Base-by-base conservation (phyloP, 2,113 vertebrate genomes). In the Tupaia chinensis region DNA sequence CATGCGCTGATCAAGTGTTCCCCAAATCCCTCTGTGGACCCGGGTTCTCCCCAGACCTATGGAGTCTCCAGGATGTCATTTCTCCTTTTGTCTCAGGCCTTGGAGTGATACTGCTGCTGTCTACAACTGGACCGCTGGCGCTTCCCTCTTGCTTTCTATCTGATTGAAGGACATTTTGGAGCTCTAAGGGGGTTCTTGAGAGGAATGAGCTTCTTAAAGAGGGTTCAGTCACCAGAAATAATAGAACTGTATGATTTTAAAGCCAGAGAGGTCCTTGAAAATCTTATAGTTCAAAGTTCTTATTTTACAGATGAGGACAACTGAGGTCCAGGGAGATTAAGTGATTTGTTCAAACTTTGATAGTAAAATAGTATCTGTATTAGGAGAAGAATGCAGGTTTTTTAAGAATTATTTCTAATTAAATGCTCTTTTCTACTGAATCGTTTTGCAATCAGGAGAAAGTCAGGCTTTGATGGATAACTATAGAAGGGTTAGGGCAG, bases 391-490 rank as follows among this genome's bases (percentile, higher is more conserved):
- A 81, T 54, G 4, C 6, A 27, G 9, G 8, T 87, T 87, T 89
- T 65, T 73, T 70, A 14, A 44, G 5, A 44, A 44, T 44, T 44
- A 65, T 91, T 96, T 88, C 65, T 78, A 93, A 94, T 94, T 87
- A 96, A 94, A 65, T 76, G 22, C 10, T 77, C 27, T 73, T 84
- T 91, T 77, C 63, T 81, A 16, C 65, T 7, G 14, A 90, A 92
- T 95, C 72, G 70, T 73, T 72, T 78, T 58, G 63, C 80, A 92
- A 92, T 95, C 88, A 81, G 80, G 44, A 77, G 32, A 68, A 89
- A 82, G 79, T 70, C 54, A 85, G 14, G 19, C 22, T 87, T 97
- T 92, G 80, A 84, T 91, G 87, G 94, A 65, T 58, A 85, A 54
- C 65, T 58, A 12, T 91, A 32, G 72, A 65, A 58, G 3, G 2